Evolutionary conservation across 2,797 vertebrate genomes (phyloP).

Genomic region (Hemibagrus guttatus): DNA sequence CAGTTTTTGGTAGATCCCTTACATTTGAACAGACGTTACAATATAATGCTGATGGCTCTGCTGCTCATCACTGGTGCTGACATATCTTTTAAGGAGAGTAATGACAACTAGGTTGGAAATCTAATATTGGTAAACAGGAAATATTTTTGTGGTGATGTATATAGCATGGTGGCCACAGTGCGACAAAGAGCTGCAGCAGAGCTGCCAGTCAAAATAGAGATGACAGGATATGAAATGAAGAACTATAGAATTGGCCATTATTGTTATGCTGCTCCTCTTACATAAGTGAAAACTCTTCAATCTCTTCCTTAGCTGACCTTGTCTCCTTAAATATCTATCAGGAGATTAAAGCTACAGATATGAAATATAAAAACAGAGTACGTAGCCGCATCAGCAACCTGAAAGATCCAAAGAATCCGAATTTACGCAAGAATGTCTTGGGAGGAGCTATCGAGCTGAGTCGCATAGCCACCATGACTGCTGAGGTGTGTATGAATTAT

Average conservation of each 20-base stretch:
- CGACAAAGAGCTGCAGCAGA: not conserved
- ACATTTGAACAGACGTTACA: not conserved
- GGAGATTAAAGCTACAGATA: slow-evolving; percentile 90
- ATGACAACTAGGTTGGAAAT: not conserved
- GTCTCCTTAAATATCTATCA: slow-evolving; percentile 89
- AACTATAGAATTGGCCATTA: not conserved
- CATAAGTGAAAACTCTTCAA: not conserved
- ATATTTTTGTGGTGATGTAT: not conserved
- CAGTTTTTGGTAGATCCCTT: not conserved
- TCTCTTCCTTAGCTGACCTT: slow-evolving; percentile 64
- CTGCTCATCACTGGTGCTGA: not conserved
- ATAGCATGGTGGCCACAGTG: not conserved
- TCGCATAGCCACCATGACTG: slow-evolving; percentile 90
- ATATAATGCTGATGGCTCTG: not conserved
- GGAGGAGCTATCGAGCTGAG: slow-evolving; percentile 80
- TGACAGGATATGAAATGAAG: not conserved
- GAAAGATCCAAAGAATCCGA: slow-evolving; percentile 95
- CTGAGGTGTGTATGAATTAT: slow-evolving; percentile 79
- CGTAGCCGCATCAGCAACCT: slow-evolving; percentile 97
- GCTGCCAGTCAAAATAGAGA: not conserved
- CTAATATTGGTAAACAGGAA: not conserved
- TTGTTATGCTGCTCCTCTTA: not conserved
- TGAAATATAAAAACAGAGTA: slow-evolving; percentile 97
- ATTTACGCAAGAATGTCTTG: slow-evolving; percentile 89
- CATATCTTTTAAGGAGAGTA: not conserved